Conservation (phyloP, 2,113 vertebrate species). For the Prionailurus viverrinus region DNA sequence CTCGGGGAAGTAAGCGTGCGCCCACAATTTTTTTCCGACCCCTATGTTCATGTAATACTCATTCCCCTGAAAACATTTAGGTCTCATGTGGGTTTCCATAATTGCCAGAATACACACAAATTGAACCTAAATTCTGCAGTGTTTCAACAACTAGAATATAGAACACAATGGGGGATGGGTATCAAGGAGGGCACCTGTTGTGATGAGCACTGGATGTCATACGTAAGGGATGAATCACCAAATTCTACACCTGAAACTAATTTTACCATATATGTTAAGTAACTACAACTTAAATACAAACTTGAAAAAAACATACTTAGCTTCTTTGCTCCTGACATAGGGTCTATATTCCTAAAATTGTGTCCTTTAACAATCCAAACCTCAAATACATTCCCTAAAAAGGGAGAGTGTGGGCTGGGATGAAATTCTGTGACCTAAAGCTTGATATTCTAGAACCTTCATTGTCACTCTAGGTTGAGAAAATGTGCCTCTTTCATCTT, state of each 20-base stretch:
- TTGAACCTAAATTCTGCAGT: not conserved
- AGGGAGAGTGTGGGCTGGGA: not conserved
- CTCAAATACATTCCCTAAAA: not conserved
- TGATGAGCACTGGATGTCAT: no score
- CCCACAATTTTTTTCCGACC: not conserved
- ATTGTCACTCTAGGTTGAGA: not conserved
- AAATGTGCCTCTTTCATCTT: not conserved
- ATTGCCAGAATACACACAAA: not conserved
- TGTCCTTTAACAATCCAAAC: not conserved
- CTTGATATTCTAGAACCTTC: not conserved
- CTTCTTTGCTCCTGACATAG: not conserved
- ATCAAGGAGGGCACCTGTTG: no score
- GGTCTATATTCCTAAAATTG: not conserved
- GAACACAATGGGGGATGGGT: not conserved
- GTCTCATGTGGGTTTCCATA: not conserved
- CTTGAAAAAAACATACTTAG: not conserved
- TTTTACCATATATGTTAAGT: no score
- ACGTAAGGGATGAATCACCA: no score
- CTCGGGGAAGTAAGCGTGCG: not conserved
- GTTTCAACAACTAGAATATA: slow-evolving; percentile 9
- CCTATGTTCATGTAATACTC: not conserved
- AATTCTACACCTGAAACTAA: no score
- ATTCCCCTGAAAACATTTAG: not conserved
- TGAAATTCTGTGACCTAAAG: not conserved
- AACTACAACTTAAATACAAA: no score